These are phyloP conservation scores for Acrossocheilus fasciatus DNA, from an alignment of 2,797 vertebrate genomes.

Conservation along the genomic window DNA sequence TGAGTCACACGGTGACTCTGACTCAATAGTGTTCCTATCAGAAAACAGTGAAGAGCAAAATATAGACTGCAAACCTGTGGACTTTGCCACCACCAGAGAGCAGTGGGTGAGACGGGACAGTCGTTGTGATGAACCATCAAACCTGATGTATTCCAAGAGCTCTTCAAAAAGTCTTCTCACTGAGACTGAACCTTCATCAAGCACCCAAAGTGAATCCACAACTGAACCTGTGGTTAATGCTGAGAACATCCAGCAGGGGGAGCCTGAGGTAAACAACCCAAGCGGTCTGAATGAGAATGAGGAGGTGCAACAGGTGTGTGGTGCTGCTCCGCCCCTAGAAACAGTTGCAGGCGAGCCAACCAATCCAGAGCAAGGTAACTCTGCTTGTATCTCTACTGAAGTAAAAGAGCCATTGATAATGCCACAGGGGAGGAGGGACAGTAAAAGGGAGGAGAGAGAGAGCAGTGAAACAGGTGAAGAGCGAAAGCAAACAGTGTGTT, in stretches of 20 bases:
- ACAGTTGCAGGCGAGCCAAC: constrained; percentile 72
- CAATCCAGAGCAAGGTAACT: constrained; percentile 68
- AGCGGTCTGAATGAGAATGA: constrained; percentile 64
- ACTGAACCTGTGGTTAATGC: neutral
- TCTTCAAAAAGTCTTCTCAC: constrained; percentile 8
- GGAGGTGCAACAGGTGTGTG: constrained; percentile 81
- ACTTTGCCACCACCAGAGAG: constrained; percentile 52
- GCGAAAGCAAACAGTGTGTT: constrained; percentile 49
- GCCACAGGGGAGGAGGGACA: constrained; percentile 57
- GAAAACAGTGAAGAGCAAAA: constrained; percentile 57
- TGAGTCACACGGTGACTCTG: constrained; percentile 48
- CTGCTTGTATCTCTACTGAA: constrained; percentile 63
- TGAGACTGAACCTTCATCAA: constrained; percentile 13
- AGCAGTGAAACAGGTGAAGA: constrained; percentile 57
- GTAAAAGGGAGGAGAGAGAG: constrained; percentile 60
- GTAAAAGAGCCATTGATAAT: constrained; percentile 65
- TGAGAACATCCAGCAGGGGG: constrained; percentile 70
- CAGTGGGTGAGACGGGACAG: constrained; percentile 53
- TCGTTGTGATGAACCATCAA: constrained; percentile 40
- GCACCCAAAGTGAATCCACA: neutral
- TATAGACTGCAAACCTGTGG: constrained; percentile 46
- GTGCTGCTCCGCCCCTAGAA: constrained; percentile 75
- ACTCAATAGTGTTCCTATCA: constrained; percentile 50
- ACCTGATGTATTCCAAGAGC: constrained; percentile 18
- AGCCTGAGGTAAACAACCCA: constrained; percentile 61